Conservation (phyloP, 2,888 invertebrate genomes). For the Troilus luridus region DNA sequence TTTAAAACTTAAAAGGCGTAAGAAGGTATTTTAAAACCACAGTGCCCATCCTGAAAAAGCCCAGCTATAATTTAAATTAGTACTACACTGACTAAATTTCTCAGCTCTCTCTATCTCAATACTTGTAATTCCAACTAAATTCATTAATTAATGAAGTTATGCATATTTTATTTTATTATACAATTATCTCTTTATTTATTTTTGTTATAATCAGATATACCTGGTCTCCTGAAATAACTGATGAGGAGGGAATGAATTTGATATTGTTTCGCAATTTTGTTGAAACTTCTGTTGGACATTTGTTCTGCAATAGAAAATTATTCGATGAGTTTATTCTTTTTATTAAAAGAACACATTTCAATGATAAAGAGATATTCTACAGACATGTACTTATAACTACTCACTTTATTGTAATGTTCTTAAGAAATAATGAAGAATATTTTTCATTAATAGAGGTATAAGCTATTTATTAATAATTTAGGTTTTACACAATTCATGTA, state of each 20-base stretch:
- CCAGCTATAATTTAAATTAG: too few species aligned
- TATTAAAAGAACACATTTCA: neutral
- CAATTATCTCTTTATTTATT: neutral
- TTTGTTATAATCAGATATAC: neutral
- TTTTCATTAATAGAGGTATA: constrained; percentile 4
- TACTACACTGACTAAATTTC: too few species aligned
- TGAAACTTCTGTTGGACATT: neutral
- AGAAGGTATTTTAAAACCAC: too few species aligned
- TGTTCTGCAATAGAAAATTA: neutral
- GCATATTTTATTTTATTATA: too few species aligned
- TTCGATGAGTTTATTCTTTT: neutral
- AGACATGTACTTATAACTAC: neutral
- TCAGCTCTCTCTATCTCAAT: too few species aligned
- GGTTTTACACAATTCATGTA: neutral
- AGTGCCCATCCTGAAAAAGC: too few species aligned
- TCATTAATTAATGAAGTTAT: too few species aligned
- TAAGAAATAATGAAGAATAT: constrained; percentile 13
- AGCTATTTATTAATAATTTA: neutral
- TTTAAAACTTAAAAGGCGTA: too few species aligned
- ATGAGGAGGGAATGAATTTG: neutral
- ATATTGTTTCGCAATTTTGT: neutral
- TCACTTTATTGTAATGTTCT: neutral
- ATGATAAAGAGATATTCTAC: neutral
- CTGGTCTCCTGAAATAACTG: constrained; percentile 21
- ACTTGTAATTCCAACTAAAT: too few species aligned